phyloP scores from a whole-genome alignment of 2,113 vertebrate species.

The Neoarius graeffei region DNA sequence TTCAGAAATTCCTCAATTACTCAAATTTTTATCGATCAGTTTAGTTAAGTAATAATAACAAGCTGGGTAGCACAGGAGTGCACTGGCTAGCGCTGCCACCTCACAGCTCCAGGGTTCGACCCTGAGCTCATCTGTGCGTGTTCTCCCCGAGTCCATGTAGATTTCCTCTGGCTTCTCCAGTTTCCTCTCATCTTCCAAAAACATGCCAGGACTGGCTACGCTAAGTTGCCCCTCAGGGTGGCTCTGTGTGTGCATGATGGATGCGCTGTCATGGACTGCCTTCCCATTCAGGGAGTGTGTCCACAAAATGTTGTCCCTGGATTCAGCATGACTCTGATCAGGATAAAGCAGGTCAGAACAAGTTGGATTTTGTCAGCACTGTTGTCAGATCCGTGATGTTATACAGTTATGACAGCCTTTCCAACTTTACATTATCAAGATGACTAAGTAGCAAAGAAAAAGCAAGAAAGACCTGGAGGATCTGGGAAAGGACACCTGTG shows the following conservation, averaged over 20 bases:
- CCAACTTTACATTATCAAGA: slow-evolving; percentile 35
- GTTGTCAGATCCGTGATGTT: slow-evolving; percentile 30
- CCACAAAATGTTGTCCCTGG: neutral
- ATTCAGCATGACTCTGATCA: neutral
- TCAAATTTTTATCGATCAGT: neutral
- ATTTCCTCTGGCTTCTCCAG: neutral
- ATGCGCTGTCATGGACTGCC: neutral
- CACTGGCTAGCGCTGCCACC: neutral
- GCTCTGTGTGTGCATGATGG: neutral
- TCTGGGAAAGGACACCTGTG: neutral
- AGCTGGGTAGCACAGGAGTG: neutral
- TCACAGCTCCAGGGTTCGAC: neutral
- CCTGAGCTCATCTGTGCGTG: neutral
- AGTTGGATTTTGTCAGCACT: neutral
- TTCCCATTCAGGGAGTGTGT: neutral
- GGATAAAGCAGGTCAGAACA: neutral
- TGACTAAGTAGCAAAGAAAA: slow-evolving; percentile 7
- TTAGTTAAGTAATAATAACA: neutral
- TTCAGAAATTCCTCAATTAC: neutral
- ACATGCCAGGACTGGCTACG: neutral
- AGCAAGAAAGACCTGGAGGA: slow-evolving; percentile 24
- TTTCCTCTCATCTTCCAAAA: neutral
- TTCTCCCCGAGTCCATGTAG: neutral
- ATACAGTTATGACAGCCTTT: slow-evolving; percentile 34
- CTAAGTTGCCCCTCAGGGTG: neutral